A percentile compares a stretch with the other conserved stretches of the same genome.
Conservation (phyloP, 2,113 vertebrate species). For the Pelodiscus sinensis region DNA sequence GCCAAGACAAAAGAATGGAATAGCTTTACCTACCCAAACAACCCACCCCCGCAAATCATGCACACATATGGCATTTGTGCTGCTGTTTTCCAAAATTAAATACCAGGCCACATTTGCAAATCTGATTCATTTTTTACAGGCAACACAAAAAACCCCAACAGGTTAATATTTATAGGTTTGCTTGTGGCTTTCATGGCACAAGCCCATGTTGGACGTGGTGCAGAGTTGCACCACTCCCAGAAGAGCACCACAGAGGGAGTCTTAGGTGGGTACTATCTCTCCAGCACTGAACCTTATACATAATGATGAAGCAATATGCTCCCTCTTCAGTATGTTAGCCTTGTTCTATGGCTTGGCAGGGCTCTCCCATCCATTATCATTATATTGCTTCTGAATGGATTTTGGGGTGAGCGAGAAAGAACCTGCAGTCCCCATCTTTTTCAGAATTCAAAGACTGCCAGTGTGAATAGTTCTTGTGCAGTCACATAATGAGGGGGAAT, state of each 20-base stretch:
- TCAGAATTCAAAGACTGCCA: not conserved
- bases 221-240: not conserved
- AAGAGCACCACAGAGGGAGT: not conserved
- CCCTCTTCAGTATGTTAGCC: not conserved
- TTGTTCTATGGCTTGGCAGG: not conserved
- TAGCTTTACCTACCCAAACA: accelerated
- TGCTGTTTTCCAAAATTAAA: not conserved
- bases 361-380: not conserved
- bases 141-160: not conserved
- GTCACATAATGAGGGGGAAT: not conserved
- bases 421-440: not conserved
- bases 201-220: not conserved
- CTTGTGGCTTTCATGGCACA: not conserved
- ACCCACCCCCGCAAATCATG: not conserved
- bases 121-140: not conserved
- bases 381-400: not conserved
- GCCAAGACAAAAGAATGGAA: not conserved
- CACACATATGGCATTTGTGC: not conserved
- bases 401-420: not conserved
- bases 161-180: not conserved
- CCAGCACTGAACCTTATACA: not conserved
- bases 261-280: not conserved
- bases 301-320: not conserved
- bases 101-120: not conserved
- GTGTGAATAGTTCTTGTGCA: not conserved